phyloP scores from a whole-genome alignment of 2,113 vertebrate genomes.

The Clinocottus analis region DNA sequence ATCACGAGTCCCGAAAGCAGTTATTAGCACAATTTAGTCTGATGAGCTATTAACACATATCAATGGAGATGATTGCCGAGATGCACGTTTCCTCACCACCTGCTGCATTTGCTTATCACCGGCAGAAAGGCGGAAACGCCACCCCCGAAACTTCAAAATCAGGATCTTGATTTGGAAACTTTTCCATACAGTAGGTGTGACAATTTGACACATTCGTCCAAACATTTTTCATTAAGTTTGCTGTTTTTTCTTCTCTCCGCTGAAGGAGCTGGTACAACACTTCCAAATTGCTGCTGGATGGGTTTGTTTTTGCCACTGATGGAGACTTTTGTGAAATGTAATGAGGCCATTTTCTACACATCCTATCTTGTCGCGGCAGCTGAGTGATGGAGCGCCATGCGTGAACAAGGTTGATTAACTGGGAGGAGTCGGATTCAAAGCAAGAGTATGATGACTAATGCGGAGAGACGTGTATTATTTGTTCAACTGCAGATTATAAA shows the following conservation, averaged over 20 bases:
- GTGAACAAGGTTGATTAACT: conserved; percentile 70
- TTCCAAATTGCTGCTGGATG: conserved; percentile 52
- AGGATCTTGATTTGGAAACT: conserved; percentile 54
- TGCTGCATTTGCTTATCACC: conserved; percentile 79
- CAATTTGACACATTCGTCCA: conserved; percentile 5
- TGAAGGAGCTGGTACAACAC: conserved; percentile 34
- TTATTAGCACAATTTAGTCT: conserved; percentile 84
- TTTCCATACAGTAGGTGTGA: conserved; percentile 51
- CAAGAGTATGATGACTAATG: conserved; percentile 64
- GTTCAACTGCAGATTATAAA: conserved; percentile 64
- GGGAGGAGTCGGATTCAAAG: conserved; percentile 65
- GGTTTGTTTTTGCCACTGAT: conserved; percentile 45
- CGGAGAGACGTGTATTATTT: conserved; percentile 64
- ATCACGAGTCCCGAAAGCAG: conserved; percentile 79
- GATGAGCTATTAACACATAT: conserved; percentile 85
- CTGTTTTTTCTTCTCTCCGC: conserved; percentile 29
- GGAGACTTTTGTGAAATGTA: conserved; percentile 65
- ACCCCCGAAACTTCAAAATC: conserved; percentile 66
- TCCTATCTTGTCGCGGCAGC: conserved; percentile 57
- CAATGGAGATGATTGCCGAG: conserved; percentile 84
- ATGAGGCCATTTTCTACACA: conserved; percentile 70
- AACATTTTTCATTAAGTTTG: conserved; percentile 38
- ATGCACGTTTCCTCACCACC: conserved; percentile 82
- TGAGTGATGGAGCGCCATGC: conserved; percentile 60
- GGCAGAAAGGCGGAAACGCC: conserved; percentile 70